Conservation (phyloP, 2,797 vertebrate genomes). For the Chanos chanos region DNA sequence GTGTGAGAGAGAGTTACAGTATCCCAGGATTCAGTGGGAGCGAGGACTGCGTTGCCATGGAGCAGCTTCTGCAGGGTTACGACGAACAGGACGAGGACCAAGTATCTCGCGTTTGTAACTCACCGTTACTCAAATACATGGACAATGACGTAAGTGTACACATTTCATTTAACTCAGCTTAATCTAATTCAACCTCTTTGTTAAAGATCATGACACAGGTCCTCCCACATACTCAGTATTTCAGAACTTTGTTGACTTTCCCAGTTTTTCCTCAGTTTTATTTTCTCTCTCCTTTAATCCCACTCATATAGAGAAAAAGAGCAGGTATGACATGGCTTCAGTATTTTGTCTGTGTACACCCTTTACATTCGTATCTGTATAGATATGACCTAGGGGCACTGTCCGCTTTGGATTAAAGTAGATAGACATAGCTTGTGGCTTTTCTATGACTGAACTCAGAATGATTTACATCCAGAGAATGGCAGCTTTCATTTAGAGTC, state of each 20-base stretch:
- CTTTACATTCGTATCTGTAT: too few species aligned
- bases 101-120: slow-evolving; percentile 79
- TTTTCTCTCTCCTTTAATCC: neutral
- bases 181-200: too few species aligned
- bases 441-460: too few species aligned
- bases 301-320: neutral
- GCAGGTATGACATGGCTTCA: slow-evolving; percentile 8
- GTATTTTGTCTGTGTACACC: too few species aligned
- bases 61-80: slow-evolving; percentile 91
- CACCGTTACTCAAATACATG: slow-evolving; percentile 84
- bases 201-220: too few species aligned
- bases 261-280: neutral
- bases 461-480: too few species aligned
- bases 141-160: slow-evolving; percentile 76
- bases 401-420: too few species aligned
- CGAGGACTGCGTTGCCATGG: slow-evolving; percentile 89
- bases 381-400: too few species aligned
- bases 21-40: slow-evolving; percentile 95
- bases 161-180: too few species aligned
- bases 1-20: slow-evolving; percentile 86
- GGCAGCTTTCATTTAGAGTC: too few species aligned
- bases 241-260: neutral
- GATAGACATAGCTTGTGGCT: too few species aligned
- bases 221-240: too few species aligned
- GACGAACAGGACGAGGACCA: slow-evolving; percentile 87